Conservation (phyloP, 2,888 invertebrate genomes). For the Lasioglossum calceatum region DNA sequence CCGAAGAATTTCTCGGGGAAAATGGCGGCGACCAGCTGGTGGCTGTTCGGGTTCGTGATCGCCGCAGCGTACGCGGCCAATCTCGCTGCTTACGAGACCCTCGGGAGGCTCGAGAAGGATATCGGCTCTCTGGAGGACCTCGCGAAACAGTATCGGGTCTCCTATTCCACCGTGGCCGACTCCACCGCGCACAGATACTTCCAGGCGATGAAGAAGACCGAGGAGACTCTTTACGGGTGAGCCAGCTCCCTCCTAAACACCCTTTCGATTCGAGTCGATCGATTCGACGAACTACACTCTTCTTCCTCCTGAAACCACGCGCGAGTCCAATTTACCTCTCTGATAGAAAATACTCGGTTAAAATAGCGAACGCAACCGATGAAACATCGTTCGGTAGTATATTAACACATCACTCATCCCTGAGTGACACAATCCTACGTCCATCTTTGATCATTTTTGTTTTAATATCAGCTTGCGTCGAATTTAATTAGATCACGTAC, state of each 20-base stretch:
- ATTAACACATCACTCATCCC: neutral
- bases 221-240: conserved; percentile 95
- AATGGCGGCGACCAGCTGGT: conserved; percentile 97
- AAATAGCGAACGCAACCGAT: neutral
- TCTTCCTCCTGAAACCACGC: neutral
- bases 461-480: neutral
- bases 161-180: conserved; percentile 95
- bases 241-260: neutral
- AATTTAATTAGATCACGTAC: neutral
- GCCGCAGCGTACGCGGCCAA: conserved; percentile 99
- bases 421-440: neutral
- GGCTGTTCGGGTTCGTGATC: conserved; percentile 98
- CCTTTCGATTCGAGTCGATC: neutral
- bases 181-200: conserved; percentile 96
- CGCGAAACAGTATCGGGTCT: conserved; percentile 96
- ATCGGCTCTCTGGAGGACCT: conserved; percentile 96
- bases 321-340: neutral
- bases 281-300: neutral
- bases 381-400: neutral
- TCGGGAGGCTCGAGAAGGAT: conserved; percentile 94
- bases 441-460: neutral
- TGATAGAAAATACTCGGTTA: neutral
- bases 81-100: conserved; percentile 96
- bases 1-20: conserved; percentile 97
- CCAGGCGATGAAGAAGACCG: conserved; percentile 96